Evolutionary conservation across 2,113 vertebrate species (phyloP), one percentile per base, ranked within the genome.

Genomic region (Chionomys nivalis): DNA sequence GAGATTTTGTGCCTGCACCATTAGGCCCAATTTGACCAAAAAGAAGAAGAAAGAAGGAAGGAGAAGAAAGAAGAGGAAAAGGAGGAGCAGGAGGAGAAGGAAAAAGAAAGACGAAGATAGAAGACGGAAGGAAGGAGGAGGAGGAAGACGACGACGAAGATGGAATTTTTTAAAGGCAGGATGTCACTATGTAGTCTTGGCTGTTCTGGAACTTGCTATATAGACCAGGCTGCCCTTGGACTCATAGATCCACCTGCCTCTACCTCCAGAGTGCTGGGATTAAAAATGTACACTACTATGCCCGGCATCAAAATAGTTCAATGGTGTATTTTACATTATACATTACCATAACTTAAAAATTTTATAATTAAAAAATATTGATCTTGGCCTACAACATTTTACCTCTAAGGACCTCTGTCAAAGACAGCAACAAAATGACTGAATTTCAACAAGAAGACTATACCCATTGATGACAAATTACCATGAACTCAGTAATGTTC

Each of bases 401-500:
- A 23, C n/a, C 76, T 42, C 10, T 63, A 91, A 88, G 87, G 26
- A 61, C 7, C 31, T 33, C 61, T 49, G 70, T 42, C 26, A 94
- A 89, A 77, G 13, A 65, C 58, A 75, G 73, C 47, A 79, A 73
- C 39, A 93, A 77, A 78, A 31, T 61, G 5, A 16, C 14, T 63
- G 66, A 79, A 83, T 39, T 66, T 78, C 66, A 44, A 70, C 8
- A 63, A 24, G 65, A 87, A 31, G 52, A 14, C 44, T 39, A 52
- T 52, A 87, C 36, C 65, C 11, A 76, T 36, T 92, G 58, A 79
- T 16, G 14, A 92, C 12, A 47, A 87, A 82, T 39, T 73, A 87
- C 39, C 24, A 88, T 49, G 58, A 63, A 95, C 7, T 86, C 73
- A 65, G 52, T 31, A 77, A 93, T 72, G 33, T 7, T 94, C 89